Percentiles rank a stretch among this genome's conserved stretches.
Evolutionary conservation across 2,888 invertebrate species (phyloP).

Genomic region (Nemapogon koenigi): DNA sequence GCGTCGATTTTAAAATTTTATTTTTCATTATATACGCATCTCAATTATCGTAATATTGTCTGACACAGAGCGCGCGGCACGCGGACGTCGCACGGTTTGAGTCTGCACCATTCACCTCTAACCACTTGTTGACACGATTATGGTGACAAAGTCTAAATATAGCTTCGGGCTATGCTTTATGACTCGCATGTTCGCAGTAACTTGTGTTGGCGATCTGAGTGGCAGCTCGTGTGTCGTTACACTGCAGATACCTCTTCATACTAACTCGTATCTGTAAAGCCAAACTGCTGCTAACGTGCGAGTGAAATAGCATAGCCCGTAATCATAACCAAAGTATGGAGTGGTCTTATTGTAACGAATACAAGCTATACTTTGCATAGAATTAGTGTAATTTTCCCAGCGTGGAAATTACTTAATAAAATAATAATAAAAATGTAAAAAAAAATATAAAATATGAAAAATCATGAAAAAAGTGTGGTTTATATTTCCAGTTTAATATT

Average conservation of each 20-base stretch:
- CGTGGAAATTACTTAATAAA: conserved; percentile 63
- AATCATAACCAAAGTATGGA: conserved; percentile 60
- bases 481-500: conserved; percentile 64
- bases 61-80: too few relatives aligned
- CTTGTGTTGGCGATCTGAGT: too few relatives aligned
- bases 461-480: conserved; percentile 40
- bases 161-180: conserved; percentile 62
- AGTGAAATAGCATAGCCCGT: conserved; percentile 60
- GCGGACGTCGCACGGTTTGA: too few relatives aligned
- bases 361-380: conserved; percentile 94
- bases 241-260: too few relatives aligned
- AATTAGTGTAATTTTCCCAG: conserved; percentile 88
- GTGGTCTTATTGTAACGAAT: conserved; percentile 64
- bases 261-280: too few relatives aligned
- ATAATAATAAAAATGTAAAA: conserved; percentile 33
- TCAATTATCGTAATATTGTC: too few relatives aligned
- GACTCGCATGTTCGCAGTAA: conserved; percentile 63
- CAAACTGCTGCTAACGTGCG: not conserved
- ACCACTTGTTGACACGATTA: not conserved
- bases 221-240: not conserved
- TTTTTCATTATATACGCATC: too few relatives aligned
- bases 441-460: conserved; percentile 28
- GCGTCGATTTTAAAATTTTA: too few relatives aligned
- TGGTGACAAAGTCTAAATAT: not conserved
- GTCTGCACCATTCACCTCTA: not conserved